Evolutionary conservation across 2,113 vertebrate species (phyloP).

Genomic region (Myotis brandtii): DNA sequence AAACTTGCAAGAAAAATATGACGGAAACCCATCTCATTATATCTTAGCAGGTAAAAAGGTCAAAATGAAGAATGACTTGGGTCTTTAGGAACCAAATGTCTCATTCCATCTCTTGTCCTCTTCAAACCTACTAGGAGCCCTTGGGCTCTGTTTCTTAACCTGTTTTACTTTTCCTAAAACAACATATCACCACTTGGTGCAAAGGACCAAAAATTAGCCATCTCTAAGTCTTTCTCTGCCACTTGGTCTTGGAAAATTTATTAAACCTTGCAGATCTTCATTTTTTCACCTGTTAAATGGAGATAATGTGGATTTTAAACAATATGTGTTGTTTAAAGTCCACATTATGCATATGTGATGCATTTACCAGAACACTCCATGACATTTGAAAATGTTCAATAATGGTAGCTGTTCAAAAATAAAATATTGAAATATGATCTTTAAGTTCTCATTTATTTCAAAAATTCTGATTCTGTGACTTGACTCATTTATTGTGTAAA

Average conservation of each 20-base stretch:
- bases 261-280: neutral
- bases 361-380: neutral
- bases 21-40: neutral
- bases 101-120: neutral
- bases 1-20: neutral
- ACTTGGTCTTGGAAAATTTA: neutral
- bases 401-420: neutral
- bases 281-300: neutral
- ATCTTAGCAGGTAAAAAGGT: neutral
- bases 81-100: neutral
- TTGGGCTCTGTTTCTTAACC: neutral
- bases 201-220: neutral
- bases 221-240: neutral
- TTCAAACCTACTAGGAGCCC: neutral
- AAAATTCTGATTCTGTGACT: neutral
- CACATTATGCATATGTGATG: neutral
- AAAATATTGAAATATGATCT: neutral
- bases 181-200: neutral
- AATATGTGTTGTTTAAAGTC: neutral
- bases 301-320: neutral
- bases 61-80: neutral
- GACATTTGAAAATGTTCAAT: neutral
- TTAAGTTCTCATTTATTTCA: neutral
- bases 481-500: slow-evolving; percentile 13
- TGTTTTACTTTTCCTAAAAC: neutral